Evolutionary conservation across 2,113 vertebrate species (phyloP).

Genomic region (Oxyruncus cristatus): DNA sequence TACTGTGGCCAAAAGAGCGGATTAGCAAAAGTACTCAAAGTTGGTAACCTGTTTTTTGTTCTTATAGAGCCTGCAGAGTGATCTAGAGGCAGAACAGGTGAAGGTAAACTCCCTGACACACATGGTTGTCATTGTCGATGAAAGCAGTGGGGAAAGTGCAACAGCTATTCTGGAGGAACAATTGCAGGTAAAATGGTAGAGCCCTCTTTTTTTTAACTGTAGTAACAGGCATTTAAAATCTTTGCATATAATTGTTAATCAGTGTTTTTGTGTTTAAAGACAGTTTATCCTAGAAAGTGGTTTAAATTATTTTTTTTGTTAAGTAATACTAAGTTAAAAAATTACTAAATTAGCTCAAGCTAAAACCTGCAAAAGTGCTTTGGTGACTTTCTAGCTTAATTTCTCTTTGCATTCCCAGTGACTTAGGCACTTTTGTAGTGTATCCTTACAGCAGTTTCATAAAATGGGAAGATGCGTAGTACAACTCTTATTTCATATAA

Average conservation of each 20-base stretch:
- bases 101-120: conserved; percentile 98
- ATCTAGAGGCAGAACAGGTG: conserved; percentile 93
- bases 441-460: neutral
- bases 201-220: neutral
- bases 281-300: neutral
- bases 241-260: neutral
- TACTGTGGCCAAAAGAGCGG: neutral
- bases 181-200: conserved; percentile 81
- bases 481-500: neutral
- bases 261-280: neutral
- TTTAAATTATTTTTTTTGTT: neutral
- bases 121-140: conserved; percentile 98
- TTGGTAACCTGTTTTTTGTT: neutral
- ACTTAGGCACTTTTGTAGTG: neutral
- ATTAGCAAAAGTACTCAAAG: neutral
- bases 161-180: conserved; percentile 91
- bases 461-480: neutral
- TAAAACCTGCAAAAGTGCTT: neutral
- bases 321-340: neutral
- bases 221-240: neutral
- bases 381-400: neutral
- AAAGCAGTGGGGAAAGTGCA: conserved; percentile 89
- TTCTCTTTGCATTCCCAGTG: neutral
- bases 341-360: neutral
- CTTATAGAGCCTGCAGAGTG: conserved; percentile 86